Evolutionary conservation across 2,797 vertebrate species (phyloP), one percentile per base, ranked within the genome.

Genomic region (Tympanoctomys barrerae): DNA sequence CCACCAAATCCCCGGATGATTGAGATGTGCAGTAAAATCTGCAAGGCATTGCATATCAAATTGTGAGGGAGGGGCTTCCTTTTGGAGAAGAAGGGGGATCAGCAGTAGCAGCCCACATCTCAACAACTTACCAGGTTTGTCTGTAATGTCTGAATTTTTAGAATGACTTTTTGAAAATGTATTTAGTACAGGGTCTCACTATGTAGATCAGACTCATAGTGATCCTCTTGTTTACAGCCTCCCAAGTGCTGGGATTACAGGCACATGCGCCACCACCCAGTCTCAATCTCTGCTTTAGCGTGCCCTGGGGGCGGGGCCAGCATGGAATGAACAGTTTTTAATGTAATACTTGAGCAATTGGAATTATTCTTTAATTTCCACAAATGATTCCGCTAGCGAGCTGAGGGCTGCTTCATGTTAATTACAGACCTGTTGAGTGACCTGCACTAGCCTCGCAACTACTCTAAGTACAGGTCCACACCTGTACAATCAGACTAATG

Each of bases 81-180:
- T 88, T n/a, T 9, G 28, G 79, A 66, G 92, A 96, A 90, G 46
- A 89, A 57, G 6, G 57, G 82, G 14, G 14, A 77, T 94, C 81
- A 87, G 59, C 33, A 33, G 36, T 33, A 46, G 12, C 71, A 24
- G 46, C 46, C 42, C 90, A 71, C 5, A 71, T 86, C 59, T 78
- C 26, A 87, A 93, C 21, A 88, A 90, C 68, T 80, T 54, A 77
- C 24, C 42, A 54, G n/a, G 11, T 62, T 87, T 80, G 66, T 84
- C 57, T n/a, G 1, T 75, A 95, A 93, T 66, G 22, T 54, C 46
- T 73, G 84, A 94, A 49, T 54, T 95, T 95, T 85, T 88, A 90
- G 42, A 42, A 42, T 42, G 42, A 42, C 5, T 42, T 42, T 42
- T 42, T 42, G 0, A 42, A 42, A 42, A 42, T 42, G 42, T 42